Evolutionary conservation across 2,113 vertebrate species (phyloP).

Genomic region (Corythornis madagascariensis): DNA sequence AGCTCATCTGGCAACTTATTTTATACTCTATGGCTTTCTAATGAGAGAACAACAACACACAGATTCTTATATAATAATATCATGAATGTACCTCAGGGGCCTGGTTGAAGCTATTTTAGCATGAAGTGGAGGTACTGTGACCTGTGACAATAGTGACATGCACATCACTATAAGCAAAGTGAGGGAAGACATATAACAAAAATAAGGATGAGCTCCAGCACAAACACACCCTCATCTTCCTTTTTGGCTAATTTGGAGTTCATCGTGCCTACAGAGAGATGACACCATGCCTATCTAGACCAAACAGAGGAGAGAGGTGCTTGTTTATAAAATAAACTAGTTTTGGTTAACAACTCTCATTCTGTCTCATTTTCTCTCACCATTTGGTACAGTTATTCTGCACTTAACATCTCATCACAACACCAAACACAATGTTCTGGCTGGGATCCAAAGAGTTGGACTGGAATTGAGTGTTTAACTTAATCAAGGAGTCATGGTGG

Average conservation of each 20-base stretch:
- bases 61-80: not conserved
- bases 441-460: not conserved
- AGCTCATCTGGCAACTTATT: not conserved
- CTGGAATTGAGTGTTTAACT: too few species aligned
- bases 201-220: not conserved
- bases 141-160: fast-evolving
- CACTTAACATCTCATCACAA: not conserved
- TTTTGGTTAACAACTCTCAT: not conserved
- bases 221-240: not conserved
- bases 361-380: not conserved
- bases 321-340: not conserved
- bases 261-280: not conserved
- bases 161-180: fast-evolving
- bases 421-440: not conserved
- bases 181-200: not conserved
- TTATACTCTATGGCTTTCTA: not conserved
- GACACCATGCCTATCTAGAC: not conserved
- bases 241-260: not conserved
- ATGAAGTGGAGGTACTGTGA: not conserved
- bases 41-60: not conserved
- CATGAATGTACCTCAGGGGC: not conserved
- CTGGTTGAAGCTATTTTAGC: not conserved
- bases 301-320: not conserved
- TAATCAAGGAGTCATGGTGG: too few species aligned
- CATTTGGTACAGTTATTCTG: not conserved